Conservation (phyloP, 2,113 vertebrate species). For the Poecile atricapillus region DNA sequence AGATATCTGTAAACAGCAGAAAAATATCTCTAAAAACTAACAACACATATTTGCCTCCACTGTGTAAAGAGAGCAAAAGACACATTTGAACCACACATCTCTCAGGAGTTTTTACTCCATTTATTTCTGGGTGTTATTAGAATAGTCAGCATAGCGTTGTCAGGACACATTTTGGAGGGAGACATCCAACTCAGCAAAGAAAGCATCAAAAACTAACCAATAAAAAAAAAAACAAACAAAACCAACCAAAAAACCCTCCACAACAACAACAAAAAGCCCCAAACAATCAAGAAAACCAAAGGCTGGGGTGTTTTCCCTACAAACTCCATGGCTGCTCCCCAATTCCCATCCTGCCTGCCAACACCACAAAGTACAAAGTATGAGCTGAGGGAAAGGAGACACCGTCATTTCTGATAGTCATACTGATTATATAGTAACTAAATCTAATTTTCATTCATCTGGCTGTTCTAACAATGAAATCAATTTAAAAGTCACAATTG, state of each 20-base stretch:
- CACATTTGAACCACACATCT: neutral
- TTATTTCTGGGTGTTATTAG: neutral
- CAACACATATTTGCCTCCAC: neutral
- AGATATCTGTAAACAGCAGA: neutral
- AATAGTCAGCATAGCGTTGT: neutral
- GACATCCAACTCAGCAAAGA: neutral
- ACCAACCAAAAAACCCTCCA: neutral
- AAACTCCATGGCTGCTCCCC: neutral
- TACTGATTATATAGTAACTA: neutral
- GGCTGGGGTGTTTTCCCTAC: neutral
- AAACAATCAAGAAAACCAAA: fast-evolving
- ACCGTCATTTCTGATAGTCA: neutral
- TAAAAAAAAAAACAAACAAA: too few relatives aligned
- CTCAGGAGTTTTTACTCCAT: neutral
- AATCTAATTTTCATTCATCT: constrained; percentile 32
- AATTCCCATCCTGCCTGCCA: neutral
- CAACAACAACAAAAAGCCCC: neutral
- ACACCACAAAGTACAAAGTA: neutral
- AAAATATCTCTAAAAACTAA: neutral
- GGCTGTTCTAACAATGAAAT: constrained; percentile 31
- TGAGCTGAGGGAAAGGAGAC: neutral
- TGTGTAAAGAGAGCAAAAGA: neutral
- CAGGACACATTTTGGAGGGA: neutral
- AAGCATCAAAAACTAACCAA: neutral
- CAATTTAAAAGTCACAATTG: constrained; percentile 44